phyloP scores from a whole-genome alignment of 2,888 invertebrate species.

The Augochlorella aurata region DNA sequence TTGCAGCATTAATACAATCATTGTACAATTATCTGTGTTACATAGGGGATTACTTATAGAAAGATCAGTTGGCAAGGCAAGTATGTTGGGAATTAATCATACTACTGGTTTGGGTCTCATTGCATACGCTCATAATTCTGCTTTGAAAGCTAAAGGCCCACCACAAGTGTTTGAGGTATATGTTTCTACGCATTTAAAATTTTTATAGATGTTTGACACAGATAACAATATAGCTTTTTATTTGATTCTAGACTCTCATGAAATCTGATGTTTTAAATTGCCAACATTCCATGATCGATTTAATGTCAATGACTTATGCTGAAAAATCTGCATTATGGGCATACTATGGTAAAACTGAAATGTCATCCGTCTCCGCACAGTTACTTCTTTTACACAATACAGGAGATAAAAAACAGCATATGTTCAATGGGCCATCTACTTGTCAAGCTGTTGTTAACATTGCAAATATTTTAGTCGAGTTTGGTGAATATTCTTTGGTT shows the following conservation, averaged over 20 bases:
- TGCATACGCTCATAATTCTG: constrained; percentile 90
- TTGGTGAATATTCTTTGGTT: constrained; percentile 84
- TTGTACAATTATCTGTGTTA: constrained; percentile 56
- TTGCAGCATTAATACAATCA: not conserved
- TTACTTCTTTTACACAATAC: constrained; percentile 90
- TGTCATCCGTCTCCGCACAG: constrained; percentile 91
- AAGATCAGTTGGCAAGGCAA: constrained; percentile 87
- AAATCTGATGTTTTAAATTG: constrained; percentile 94
- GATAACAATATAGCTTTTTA: not conserved
- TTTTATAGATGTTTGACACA: not conserved
- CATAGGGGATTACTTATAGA: constrained; percentile 85
- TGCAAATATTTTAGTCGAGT: constrained; percentile 84
- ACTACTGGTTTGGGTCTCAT: constrained; percentile 89
- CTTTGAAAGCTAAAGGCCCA: constrained; percentile 87
- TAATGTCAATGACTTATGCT: constrained; percentile 90
- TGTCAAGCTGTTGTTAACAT: constrained; percentile 88
- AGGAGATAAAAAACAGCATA: constrained; percentile 83
- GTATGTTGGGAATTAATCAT: constrained; percentile 87
- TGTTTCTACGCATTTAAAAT: not conserved
- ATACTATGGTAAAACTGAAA: constrained; percentile 93
- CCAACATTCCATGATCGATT: constrained; percentile 91
- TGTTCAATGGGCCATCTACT: constrained; percentile 87
- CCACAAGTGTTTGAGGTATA: constrained; percentile 86
- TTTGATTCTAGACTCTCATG: constrained; percentile 86
- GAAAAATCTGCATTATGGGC: constrained; percentile 94